Conservation (phyloP, 2,888 invertebrate species). For the Troides aeacus region DNA sequence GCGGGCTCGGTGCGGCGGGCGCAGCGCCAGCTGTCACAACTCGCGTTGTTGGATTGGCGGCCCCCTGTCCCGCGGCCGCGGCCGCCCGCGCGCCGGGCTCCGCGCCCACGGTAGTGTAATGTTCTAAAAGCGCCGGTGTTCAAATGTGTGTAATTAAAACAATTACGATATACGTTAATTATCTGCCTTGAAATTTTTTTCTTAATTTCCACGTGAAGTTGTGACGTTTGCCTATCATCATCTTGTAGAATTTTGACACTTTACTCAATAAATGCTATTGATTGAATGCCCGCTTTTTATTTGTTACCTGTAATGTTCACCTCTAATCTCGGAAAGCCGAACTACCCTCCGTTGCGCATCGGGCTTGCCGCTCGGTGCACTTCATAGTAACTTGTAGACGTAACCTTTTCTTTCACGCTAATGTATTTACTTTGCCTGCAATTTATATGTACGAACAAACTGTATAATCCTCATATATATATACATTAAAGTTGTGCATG, state of each 20-base stretch:
- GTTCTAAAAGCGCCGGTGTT: slow-evolving; percentile 50
- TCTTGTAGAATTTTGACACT: slow-evolving; percentile 79
- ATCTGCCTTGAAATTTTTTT: slow-evolving; percentile 74
- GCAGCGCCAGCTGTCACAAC: slow-evolving; percentile 69
- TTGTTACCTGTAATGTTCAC: slow-evolving; percentile 34
- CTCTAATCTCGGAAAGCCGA: slow-evolving; percentile 25
- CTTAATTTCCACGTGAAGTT: slow-evolving; percentile 75
- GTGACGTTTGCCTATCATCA: slow-evolving; percentile 73
- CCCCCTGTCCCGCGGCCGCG: slow-evolving; percentile 67
- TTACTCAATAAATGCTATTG: slow-evolving; percentile 78
- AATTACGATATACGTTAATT: slow-evolving; percentile 51
- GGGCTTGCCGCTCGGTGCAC: neutral
- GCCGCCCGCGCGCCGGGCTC: slow-evolving; percentile 25
- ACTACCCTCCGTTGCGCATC: neutral
- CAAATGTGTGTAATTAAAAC: slow-evolving; percentile 65
- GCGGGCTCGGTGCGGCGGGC: slow-evolving; percentile 42
- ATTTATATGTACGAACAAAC: slow-evolving; percentile 8
- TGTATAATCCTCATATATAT: neutral
- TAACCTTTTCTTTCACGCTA: slow-evolving; percentile 17
- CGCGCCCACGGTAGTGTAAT: slow-evolving; percentile 27
- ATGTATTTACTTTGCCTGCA: slow-evolving; percentile 25
- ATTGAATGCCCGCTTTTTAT: slow-evolving; percentile 57
- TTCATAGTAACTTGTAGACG: no score
- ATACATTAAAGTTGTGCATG: slow-evolving; percentile 12
- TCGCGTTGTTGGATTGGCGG: slow-evolving; percentile 78